Base-by-base conservation (phyloP, 2,797 vertebrate species). In the Mormyrus proboscirostris region DNA sequence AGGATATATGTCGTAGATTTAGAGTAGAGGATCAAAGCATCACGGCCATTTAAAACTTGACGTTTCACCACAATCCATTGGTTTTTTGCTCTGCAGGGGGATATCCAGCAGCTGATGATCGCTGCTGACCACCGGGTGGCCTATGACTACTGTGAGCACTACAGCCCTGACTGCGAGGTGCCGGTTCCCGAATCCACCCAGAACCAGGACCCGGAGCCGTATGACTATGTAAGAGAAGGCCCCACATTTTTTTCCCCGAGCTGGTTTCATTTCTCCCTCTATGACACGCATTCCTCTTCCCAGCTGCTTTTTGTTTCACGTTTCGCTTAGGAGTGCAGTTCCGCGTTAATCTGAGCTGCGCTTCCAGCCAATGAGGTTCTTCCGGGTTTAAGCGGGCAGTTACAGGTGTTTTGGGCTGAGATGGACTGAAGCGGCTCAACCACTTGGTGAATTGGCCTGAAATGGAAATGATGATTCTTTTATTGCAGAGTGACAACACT, bases 41-140 rank as follows among this genome's bases (percentile, higher is more conserved):
- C 69, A 2, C 1, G 12, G 1, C 73, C 2, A 2, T 44, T 44
- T 41, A 44, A 79, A 44, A 69, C n/a, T 19, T 55, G 25, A 41
- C 12, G 10, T 25, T 86, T 55, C 7, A 29, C 22, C 38, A 12
- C 49, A 49, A 33, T 76, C 59, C 16, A 0, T 69, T 7, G 47
- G 62, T 57, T 8, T 41, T 86, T 25, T 50, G 84, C 25, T 62
- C 55, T 0, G 0, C 93, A 97, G 96, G 96, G 96, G 0, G 96
- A 97, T 86, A 96, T 97, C 93, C 96, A 97, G 91, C 96, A 97
- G 92, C 93, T 97, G 47, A 93, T 97, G 69, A 93, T 97, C 0
- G 93, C 96, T 50, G 89, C 95, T 0, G 96, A 97, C 87, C 95
- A 94, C 49, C 93, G 96, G 8, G 96, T 96, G 0, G 96, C 96